Percentiles rank a stretch among this genome's conserved stretches.
Conservation (phyloP, 2,797 vertebrate genomes). For the Hydrolagus colliei region DNA sequence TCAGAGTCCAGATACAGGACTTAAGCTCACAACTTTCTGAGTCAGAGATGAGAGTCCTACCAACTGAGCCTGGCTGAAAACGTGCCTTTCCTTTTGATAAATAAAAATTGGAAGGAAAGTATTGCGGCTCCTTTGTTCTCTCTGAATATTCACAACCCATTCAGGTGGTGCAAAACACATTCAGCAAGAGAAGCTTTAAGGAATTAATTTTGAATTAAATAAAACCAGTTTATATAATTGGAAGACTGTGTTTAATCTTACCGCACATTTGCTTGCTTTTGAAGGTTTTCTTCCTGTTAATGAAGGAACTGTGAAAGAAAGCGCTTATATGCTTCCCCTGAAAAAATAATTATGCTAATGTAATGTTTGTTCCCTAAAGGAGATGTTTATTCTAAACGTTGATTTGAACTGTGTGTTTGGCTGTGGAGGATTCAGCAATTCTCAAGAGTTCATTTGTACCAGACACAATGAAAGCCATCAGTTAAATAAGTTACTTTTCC, state of each 20-base stretch:
- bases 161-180: neutral
- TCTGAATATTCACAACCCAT: neutral
- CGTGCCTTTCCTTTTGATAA: neutral
- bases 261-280: neutral
- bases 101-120: neutral
- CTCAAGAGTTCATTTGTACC: neutral
- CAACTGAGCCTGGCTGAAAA: no score
- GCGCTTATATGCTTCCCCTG: neutral
- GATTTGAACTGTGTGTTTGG: neutral
- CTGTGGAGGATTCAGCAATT: neutral
- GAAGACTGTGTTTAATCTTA: neutral
- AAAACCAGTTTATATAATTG: neutral
- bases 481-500: neutral
- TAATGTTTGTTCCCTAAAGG: neutral
- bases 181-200: neutral
- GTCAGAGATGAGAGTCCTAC: no score
- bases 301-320: neutral
- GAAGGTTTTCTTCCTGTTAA: no score
- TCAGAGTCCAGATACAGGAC: no score
- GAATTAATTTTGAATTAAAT: neutral
- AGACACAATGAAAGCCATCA: slow-evolving; percentile 1
- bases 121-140: no score
- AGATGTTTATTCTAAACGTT: neutral
- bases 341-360: neutral
- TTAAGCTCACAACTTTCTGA: no score